Evolutionary conservation across 1,140 invertebrate species (phyloP), one percentile per base, ranked within the genome.

Genomic region (Galendromus occidentalis): DNA sequence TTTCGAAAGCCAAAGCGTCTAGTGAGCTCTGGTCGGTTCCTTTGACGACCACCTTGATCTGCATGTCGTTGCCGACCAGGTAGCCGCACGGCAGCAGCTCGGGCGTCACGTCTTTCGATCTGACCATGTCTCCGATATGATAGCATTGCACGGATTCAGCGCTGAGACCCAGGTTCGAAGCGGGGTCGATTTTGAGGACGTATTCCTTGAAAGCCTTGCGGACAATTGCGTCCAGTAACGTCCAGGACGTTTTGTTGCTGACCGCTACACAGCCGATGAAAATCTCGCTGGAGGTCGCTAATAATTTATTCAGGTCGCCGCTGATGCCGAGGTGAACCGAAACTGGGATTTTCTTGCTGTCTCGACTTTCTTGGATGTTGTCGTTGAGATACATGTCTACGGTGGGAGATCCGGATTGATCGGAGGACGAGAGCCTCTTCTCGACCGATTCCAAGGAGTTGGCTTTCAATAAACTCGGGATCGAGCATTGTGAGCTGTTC

Each of bases 1-100:
- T 94, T 74, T 98, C 91, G 74, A 98, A 93, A 0, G 90, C 88
- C 64, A 98, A 78, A 67, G 89, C 88, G 68, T 95, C 94, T 29
- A 97, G 85, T 69, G 86, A 86, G 67, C 87, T 80, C 69, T 93
- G 88, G 65, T 87, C 82, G 69, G 91, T 90, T 47, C 77, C 82
- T 75, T 80, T 81, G 6, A 84, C 73, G 69, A 78, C 78, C 29
- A 84, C 73, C 65, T 76, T 72, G 66, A 82, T 80, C 68, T 78
- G 75, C 67, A 74, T 79, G 33, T 78, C 79, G 70, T 90, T 87
- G 17, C 91, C 91, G 17, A 94, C 84, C 17, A 94, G 82, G 71
- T 95, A 97, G 22, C 91, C 92, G 71, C 88, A 92, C 9, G 91
- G 92, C 63, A 95, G 77, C 28, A 95, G 75, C 74, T 96, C 91